phyloP scores from a whole-genome alignment of 2,113 vertebrate genomes.

The Bos indicus region DNA sequence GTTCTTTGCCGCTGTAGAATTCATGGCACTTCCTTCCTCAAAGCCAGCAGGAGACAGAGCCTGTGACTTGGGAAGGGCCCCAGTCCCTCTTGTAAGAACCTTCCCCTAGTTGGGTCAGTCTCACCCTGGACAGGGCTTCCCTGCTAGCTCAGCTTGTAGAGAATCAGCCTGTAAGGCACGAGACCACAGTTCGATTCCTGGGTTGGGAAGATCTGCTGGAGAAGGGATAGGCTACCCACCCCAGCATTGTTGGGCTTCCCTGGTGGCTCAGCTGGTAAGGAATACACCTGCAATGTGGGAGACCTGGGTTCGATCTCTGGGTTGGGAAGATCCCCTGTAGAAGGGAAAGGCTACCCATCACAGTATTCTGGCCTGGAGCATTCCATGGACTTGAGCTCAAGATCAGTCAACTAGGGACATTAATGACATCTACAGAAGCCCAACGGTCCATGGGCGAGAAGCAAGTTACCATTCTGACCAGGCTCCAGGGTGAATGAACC shows the following conservation, averaged over 20 bases:
- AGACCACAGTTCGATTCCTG: background rate
- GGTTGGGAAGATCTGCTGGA: background rate
- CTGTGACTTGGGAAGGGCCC: background rate
- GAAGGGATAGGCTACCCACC: background rate
- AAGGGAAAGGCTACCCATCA: background rate
- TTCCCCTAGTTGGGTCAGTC: background rate
- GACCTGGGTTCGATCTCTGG: background rate
- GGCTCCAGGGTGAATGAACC: rapidly evolving
- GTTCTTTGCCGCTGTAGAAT: background rate
- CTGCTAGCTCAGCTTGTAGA: background rate
- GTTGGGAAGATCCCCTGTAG: background rate
- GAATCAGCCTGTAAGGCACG: background rate
- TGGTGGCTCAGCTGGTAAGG: background rate
- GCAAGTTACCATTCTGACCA: rapidly evolving
- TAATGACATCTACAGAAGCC: background rate
- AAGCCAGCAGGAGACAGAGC: background rate
- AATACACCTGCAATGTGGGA: background rate
- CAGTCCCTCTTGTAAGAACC: rapidly evolving
- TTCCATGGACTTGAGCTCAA: background rate
- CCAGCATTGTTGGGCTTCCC: background rate
- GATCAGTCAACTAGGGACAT: background rate
- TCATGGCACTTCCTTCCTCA: background rate
- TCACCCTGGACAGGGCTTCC: background rate
- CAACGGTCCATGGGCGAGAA: rapidly evolving
- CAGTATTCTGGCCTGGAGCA: background rate